Base-by-base conservation (phyloP, 2,113 vertebrate species). In the Toxostoma redivivum region DNA sequence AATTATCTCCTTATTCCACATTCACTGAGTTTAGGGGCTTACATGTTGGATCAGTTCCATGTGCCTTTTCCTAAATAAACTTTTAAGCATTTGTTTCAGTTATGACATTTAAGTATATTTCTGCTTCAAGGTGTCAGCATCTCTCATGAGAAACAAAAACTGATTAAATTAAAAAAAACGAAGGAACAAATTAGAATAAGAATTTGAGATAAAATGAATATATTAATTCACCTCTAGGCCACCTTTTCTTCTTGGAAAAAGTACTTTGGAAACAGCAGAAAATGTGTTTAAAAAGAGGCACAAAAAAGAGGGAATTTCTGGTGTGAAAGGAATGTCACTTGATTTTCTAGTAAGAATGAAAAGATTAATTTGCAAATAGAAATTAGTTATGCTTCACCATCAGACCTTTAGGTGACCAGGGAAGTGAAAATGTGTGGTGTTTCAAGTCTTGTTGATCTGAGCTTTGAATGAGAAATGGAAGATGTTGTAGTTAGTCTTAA, bases 311-410 rank as follows among this genome's bases (percentile, higher is more conserved):
- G 8, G 33, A 84, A 61, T 82, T 66, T 27, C 9, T 79, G 33
- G 5, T 15, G 50, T 80, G 48, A 33, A 81, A 66, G 37, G 13
- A 35, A 53, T 82, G 37, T 88, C 50, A 48, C 45, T 56, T 66
- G 15, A 69, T 81, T 18, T 87, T 80, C 25, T 69, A 57, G 37
- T 81, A 38, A 56, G 33, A 53, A 65, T 61, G 24, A 81, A 42
- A 62, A 87, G 5, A 61, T 78, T 64, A n/a, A 81, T 92, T 85
- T 87, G 37, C 30, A 84, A 78, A 57, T 81, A 23, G n/a, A 73
- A 82, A 40, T 92, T 8, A 37, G 17, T 86, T 80, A 53, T 2
- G 4, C 35, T 35, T 79, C 15, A 25, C 31, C 0, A 0, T 64
- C 33, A 83, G 54, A 37, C 19, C 48, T 85, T 42, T 42, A 35